Evolutionary conservation across 2,113 vertebrate genomes (phyloP).

Genomic region (Phaethon lepturus): DNA sequence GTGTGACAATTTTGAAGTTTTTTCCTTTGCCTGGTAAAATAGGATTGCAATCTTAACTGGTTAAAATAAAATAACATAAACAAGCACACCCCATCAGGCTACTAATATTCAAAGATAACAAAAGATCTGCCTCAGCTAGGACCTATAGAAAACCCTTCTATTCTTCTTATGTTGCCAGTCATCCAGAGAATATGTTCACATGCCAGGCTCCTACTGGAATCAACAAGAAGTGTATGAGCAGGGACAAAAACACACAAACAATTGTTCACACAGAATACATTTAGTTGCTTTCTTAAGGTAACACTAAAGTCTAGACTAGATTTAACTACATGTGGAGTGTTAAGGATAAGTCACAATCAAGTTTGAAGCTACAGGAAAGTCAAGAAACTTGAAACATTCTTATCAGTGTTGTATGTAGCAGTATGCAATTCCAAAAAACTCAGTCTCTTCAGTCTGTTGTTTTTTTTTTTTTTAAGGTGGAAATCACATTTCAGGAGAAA

Average conservation of each 20-base stretch:
- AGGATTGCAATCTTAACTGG: background rate
- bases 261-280: background rate
- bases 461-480: background rate
- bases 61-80: background rate
- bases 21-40: background rate
- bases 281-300: background rate
- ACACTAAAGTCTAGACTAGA: background rate
- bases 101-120: background rate
- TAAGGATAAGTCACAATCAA: background rate
- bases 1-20: background rate
- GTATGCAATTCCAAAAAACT: background rate
- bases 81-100: background rate
- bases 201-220: background rate
- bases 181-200: accelerated
- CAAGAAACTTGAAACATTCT: background rate
- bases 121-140: background rate
- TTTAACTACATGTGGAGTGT: background rate
- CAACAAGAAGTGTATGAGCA: accelerated
- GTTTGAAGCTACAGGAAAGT: background rate
- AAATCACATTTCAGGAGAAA: background rate
- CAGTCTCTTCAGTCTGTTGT: background rate
- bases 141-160: background rate
- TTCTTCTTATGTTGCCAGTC: background rate
- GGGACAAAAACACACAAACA: background rate
- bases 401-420: background rate